Percentiles rank a stretch among this genome's conserved stretches.
These are phyloP conservation scores for Caenorhabditis sp. DNA, from an alignment of 2,888 invertebrate species.

Conservation along the genomic window DNA sequence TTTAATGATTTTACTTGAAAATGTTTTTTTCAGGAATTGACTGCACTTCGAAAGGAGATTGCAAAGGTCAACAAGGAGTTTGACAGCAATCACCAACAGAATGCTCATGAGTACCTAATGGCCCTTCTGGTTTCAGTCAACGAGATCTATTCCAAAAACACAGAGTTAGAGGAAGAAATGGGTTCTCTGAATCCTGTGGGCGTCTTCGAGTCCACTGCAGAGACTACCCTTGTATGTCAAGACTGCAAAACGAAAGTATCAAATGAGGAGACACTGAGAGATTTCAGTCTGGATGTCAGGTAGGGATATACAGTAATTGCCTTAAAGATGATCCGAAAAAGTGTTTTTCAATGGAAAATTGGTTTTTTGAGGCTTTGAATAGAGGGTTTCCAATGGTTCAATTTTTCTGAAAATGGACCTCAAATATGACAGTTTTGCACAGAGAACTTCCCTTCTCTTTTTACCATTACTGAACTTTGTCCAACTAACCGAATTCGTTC, in stretches of 20 bases:
- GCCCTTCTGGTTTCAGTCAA: not conserved
- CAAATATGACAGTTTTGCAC: no score
- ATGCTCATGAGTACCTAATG: constrained; percentile 31
- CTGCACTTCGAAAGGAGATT: not conserved
- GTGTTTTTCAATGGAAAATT: no score
- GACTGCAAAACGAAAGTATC: not conserved
- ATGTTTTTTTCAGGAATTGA: not conserved
- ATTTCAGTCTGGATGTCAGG: not conserved
- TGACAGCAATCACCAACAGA: constrained; percentile 18
- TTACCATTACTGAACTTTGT: no score
- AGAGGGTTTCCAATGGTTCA: no score
- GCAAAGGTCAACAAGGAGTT: not conserved
- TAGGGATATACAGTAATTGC: not conserved
- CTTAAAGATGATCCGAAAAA: no score
- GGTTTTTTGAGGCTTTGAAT: no score
- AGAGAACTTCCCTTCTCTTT: no score
- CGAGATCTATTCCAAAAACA: not conserved
- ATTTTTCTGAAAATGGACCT: no score
- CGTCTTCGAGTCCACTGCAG: not conserved
- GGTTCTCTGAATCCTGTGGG: not conserved
- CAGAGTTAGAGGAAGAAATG: not conserved
- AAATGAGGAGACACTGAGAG: not conserved
- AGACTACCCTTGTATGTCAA: not conserved
- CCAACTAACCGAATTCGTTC: not conserved
- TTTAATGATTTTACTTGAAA: no score